These are phyloP conservation scores for Eilema depressum DNA, from an alignment of 2,888 invertebrate species.

Conservation along the genomic window DNA sequence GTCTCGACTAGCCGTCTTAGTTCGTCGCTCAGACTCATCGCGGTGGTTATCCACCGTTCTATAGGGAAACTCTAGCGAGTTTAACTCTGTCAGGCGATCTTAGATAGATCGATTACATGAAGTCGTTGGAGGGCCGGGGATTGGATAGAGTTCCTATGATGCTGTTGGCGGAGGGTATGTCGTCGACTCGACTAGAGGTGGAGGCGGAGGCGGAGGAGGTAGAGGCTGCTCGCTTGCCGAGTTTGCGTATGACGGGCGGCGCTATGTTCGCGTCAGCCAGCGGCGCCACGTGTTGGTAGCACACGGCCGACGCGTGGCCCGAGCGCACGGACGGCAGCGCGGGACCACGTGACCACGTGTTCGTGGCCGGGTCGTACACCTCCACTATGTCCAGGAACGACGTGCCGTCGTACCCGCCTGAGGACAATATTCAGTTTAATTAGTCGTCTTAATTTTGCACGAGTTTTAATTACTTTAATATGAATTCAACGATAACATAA, in stretches of 20 bases:
- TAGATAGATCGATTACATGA: conserved; percentile 37
- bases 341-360: conserved; percentile 92
- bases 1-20: too few species aligned
- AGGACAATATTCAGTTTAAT: neutral
- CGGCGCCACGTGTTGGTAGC: conserved; percentile 91
- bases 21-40: neutral
- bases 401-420: conserved; percentile 96
- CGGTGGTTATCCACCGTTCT: neutral
- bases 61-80: neutral
- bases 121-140: conserved; percentile 55
- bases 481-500: too few species aligned
- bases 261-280: conserved; percentile 46
- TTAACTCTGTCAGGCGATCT: neutral
- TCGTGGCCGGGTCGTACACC: conserved; percentile 93
- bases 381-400: conserved; percentile 95
- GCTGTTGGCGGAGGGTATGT: conserved; percentile 75
- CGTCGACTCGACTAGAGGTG: conserved; percentile 56
- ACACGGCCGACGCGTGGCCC: conserved; percentile 97
- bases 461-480: too few species aligned
- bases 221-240: conserved; percentile 50
- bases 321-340: conserved; percentile 94
- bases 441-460: neutral
- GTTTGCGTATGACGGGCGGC: conserved; percentile 56
- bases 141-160: conserved; percentile 77
- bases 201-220: conserved; percentile 32